phyloP scores from a whole-genome alignment of 2,797 vertebrate genomes.

The Synanceia verrucosa region DNA sequence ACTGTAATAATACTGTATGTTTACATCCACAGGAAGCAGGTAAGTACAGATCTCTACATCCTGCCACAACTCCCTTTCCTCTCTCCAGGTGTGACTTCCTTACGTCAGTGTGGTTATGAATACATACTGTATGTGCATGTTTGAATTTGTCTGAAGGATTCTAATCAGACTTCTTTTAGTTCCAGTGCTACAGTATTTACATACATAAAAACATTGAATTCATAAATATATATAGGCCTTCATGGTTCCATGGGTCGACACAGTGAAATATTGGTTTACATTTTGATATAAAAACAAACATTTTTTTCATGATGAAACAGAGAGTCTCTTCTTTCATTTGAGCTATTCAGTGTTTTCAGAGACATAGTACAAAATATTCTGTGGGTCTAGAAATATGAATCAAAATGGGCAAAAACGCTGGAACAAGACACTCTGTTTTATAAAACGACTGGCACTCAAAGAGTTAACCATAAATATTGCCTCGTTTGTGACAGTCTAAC shows the following conservation, averaged over 20 bases:
- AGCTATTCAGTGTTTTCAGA: too few species aligned
- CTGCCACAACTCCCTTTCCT: conserved; percentile 48
- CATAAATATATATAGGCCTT: background rate
- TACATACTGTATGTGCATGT: background rate
- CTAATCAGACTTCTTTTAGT: background rate
- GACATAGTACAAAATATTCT: too few species aligned
- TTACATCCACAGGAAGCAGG: conserved; percentile 69
- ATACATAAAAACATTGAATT: background rate
- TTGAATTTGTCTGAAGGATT: background rate
- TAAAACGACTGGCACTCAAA: too few species aligned
- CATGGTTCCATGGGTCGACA: background rate
- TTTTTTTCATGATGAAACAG: too few species aligned
- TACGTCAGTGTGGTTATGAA: background rate
- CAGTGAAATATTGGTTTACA: background rate
- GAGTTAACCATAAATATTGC: too few species aligned
- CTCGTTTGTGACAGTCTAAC: too few species aligned
- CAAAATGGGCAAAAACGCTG: too few species aligned
- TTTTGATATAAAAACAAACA: background rate
- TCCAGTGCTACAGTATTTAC: background rate
- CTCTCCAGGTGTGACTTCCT: conserved; percentile 50
- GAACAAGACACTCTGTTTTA: too few species aligned
- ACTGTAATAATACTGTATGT: conserved; percentile 22
- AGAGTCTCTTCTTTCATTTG: too few species aligned
- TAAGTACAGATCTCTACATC: conserved; percentile 69
- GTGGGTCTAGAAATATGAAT: too few species aligned